A percentile compares a stretch with the other conserved stretches of the same genome.
Evolutionary conservation across 35 echinoderm and acorn worm genomes (phyloP).

Genomic region (Apostichopus californicus): DNA sequence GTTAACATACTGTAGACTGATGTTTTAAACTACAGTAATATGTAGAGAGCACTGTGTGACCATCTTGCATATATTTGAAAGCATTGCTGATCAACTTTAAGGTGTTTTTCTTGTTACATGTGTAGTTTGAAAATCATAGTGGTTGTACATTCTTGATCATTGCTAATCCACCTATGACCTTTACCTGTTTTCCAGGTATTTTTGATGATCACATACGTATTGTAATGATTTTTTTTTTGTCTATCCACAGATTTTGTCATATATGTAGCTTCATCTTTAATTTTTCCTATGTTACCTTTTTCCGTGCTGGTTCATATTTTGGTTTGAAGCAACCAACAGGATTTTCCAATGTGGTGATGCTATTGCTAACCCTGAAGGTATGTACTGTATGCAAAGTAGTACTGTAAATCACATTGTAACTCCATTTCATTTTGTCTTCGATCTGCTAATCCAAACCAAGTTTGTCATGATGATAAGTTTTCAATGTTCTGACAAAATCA

Average conservation of each 20-base stretch:
- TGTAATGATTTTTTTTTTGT: neutral
- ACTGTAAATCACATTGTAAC: no score
- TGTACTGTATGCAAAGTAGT: neutral
- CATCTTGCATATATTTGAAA: neutral
- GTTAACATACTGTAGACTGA: no score
- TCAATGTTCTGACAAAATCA: neutral
- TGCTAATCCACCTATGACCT: neutral
- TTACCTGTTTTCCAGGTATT: neutral
- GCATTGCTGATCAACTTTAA: neutral
- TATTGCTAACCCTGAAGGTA: slow-evolving; percentile 94
- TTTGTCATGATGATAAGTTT: neutral
- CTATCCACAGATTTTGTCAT: slow-evolving; percentile 70
- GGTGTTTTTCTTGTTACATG: no score
- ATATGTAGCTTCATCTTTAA: slow-evolving; percentile 76
- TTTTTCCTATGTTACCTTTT: slow-evolving; percentile 90
- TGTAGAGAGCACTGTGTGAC: neutral
- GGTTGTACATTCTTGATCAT: neutral
- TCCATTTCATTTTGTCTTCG: no score
- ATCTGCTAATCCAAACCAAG: no score
- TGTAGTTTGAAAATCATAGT: neutral
- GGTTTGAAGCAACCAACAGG: slow-evolving; percentile 80
- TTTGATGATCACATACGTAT: neutral
- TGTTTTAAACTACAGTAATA: no score
- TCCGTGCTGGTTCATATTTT: slow-evolving; percentile 86
- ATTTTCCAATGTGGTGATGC: slow-evolving; percentile 93